Conservation (phyloP, 2,797 vertebrate species). For the Cryptoblepharus egeriae region DNA sequence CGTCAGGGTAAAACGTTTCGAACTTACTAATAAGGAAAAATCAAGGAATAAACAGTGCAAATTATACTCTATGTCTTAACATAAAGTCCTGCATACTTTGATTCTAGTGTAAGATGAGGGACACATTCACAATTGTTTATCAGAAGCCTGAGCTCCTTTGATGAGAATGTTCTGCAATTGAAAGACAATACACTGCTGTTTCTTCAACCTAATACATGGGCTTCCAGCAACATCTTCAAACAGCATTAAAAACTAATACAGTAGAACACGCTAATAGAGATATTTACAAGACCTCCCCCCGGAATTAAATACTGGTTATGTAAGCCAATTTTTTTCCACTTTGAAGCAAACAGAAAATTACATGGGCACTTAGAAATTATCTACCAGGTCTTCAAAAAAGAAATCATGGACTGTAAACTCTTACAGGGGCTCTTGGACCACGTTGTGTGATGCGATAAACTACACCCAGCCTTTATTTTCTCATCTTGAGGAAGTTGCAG, state of each 20-base stretch:
- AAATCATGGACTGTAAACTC: background rate
- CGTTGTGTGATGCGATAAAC: background rate
- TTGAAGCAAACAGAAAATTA: slow-evolving; percentile 13
- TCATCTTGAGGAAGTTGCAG: background rate
- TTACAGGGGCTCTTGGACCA: background rate
- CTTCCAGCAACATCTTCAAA: slow-evolving; percentile 18
- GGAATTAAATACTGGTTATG: slow-evolving; percentile 16
- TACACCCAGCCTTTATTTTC: background rate
- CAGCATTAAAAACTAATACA: slow-evolving; percentile 7
- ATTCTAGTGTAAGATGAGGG: background rate
- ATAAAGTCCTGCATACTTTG: background rate
- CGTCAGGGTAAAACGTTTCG: background rate
- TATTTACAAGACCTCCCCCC: background rate
- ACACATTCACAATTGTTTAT: background rate
- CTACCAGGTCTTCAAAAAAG: slow-evolving; percentile 25
- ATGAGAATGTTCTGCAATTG: background rate
- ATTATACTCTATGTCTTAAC: background rate
- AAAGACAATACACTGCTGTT: fast-evolving
- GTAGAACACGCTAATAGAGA: background rate
- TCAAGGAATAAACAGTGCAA: background rate
- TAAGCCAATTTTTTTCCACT: slow-evolving; percentile 21
- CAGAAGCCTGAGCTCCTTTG: background rate
- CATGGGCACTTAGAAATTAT: background rate
- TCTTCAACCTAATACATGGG: background rate
- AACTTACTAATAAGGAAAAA: background rate